These are phyloP conservation scores for Drosophila mayaguana DNA, from an alignment of 2,888 invertebrate species.

Conservation along the genomic window DNA sequence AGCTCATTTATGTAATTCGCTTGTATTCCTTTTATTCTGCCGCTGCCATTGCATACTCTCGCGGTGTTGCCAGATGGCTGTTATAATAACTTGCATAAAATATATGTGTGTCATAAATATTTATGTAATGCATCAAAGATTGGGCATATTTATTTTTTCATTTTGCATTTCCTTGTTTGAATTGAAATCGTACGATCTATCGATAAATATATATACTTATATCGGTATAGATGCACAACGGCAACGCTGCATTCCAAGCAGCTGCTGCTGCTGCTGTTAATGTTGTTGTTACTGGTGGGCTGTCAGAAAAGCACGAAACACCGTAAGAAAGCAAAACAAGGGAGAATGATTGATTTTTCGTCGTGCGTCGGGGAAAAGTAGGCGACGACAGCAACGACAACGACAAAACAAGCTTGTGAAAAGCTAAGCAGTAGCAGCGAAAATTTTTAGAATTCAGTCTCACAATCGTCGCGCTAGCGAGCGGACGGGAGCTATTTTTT, in stretches of 20 bases:
- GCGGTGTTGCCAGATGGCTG: slow-evolving; percentile 58
- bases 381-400: slow-evolving; percentile 47
- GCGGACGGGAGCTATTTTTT: slow-evolving; percentile 65
- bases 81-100: slow-evolving; percentile 12
- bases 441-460: slow-evolving; percentile 65
- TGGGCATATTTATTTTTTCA: background rate
- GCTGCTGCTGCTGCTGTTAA: slow-evolving; percentile 49
- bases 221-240: slow-evolving; percentile 45
- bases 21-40: slow-evolving; percentile 34
- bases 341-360: slow-evolving; percentile 83
- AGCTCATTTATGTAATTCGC: slow-evolving; percentile 67
- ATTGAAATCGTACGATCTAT: slow-evolving; percentile 35
- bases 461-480: slow-evolving; percentile 72
- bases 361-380: slow-evolving; percentile 68
- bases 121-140: slow-evolving; percentile 3
- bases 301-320: slow-evolving; percentile 64
- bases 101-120: background rate
- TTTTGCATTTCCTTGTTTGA: slow-evolving; percentile 9
- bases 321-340: slow-evolving; percentile 71
- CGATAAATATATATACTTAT: slow-evolving; percentile 46
- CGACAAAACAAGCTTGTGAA: slow-evolving; percentile 51
- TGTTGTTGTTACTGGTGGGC: slow-evolving; percentile 26
- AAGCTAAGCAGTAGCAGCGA: slow-evolving; percentile 40
- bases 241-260: slow-evolving; percentile 63
- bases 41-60: slow-evolving; percentile 14